A percentile compares a stretch with the other conserved stretches of the same genome.
These are phyloP conservation scores for Lasius fuliginosus DNA, from an alignment of 2,888 invertebrate species.

Conservation along the genomic window DNA sequence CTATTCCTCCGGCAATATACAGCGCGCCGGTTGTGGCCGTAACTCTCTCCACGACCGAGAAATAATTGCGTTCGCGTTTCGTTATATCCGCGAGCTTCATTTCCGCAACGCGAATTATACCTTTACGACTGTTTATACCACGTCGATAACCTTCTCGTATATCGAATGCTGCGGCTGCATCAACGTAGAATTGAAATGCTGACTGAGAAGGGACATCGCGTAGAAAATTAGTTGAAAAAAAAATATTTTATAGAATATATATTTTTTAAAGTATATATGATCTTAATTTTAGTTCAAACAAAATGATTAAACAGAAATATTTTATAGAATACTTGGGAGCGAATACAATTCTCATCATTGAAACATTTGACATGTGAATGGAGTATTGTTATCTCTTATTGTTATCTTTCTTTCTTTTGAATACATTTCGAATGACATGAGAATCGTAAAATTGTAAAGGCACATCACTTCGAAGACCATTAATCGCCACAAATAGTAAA, in stretches of 20 bases:
- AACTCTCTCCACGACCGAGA: constrained; percentile 36
- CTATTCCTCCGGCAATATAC: constrained; percentile 19
- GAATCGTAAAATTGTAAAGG: background rate
- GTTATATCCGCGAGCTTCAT: constrained; percentile 30
- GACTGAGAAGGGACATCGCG: background rate
- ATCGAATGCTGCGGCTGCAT: background rate
- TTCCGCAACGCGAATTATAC: constrained; percentile 18
- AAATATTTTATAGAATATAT: background rate
- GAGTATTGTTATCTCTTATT: background rate
- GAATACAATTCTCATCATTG: background rate
- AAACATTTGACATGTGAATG: background rate
- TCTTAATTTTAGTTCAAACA: background rate
- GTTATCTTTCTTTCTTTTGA: background rate
- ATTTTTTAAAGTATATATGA: background rate
- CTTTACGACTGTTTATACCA: constrained; percentile 20
- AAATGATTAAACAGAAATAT: background rate
- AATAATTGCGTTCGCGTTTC: constrained; percentile 46
- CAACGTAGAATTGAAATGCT: background rate
- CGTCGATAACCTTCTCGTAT: constrained; percentile 7
- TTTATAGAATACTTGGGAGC: background rate
- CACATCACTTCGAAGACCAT: background rate
- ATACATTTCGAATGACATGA: background rate
- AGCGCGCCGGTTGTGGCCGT: constrained; percentile 23
- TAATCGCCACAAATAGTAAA: constrained; percentile 29
- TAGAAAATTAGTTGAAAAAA: background rate